Evolutionary conservation across 2,113 vertebrate genomes (phyloP).

Genomic region (Loxodonta africana): DNA sequence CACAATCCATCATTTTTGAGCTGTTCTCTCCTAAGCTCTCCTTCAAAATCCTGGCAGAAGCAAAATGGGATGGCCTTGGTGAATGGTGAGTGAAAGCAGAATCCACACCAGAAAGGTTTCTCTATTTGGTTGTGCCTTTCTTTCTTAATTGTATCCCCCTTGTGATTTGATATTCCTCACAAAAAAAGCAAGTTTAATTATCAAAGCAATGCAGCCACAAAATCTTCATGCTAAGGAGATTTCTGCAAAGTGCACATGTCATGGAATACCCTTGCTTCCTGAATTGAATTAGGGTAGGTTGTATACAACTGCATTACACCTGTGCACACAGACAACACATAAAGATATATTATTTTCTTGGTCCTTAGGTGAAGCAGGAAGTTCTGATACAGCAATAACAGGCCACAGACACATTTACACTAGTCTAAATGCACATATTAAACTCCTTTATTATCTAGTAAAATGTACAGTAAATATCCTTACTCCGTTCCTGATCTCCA

Average conservation of each 20-base stretch:
- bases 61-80: neutral
- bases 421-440: neutral
- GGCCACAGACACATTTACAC: neutral
- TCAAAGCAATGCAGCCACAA: neutral
- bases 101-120: neutral
- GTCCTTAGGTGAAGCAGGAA: neutral
- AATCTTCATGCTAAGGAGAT: neutral
- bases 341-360: neutral
- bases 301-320: neutral
- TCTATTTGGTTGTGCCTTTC: neutral
- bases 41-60: neutral
- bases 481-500: neutral
- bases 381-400: neutral
- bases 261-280: neutral
- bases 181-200: neutral
- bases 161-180: neutral
- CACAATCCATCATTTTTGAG: neutral
- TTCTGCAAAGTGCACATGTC: neutral
- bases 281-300: neutral
- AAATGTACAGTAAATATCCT: neutral
- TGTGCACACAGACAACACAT: neutral
- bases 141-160: neutral
- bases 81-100: neutral
- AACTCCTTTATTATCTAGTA: neutral
- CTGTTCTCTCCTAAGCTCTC: slow-evolving; percentile 12